A percentile compares a stretch with the other conserved stretches of the same genome.
Conservation (phyloP, 1,140 invertebrate genomes). For the Paracyclopina nana region DNA sequence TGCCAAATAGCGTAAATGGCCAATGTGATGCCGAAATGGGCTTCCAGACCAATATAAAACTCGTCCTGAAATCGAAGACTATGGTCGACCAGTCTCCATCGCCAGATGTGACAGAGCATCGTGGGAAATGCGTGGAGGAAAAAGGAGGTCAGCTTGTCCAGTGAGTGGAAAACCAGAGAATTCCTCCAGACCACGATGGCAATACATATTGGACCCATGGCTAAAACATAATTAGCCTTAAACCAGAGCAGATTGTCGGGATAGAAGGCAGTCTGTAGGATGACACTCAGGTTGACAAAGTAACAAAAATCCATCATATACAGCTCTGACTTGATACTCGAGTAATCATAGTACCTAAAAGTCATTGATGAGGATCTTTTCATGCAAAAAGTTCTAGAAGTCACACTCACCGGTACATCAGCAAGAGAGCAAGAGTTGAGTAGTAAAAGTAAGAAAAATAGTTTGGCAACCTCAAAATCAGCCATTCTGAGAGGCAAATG, state of each 20-base stretch:
- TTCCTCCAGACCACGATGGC: constrained; percentile 16
- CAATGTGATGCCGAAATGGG: not conserved
- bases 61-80: not conserved
- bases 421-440: too few relatives aligned
- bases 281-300: constrained; percentile 9
- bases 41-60: not conserved
- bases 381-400: too few relatives aligned
- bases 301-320: constrained; percentile 17
- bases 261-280: constrained; percentile 12
- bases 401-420: too few relatives aligned
- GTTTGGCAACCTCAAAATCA: not conserved
- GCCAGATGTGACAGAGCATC: constrained; percentile 5
- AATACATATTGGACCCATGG: not conserved
- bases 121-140: constrained; percentile 15
- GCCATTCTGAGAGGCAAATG: not conserved
- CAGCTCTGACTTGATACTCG: constrained; percentile 6
- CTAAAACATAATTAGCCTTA: constrained; percentile 12
- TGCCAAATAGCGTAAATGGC: constrained; percentile 2
- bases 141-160: constrained; percentile 16
- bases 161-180: constrained; percentile 12
- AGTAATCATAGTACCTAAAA: constrained; percentile 1
- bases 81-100: constrained; percentile 2
- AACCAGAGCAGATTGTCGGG: constrained; percentile 8
- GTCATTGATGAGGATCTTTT: too few relatives aligned
- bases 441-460: not conserved